Evolutionary conservation across 1,140 invertebrate genomes (phyloP).

Genomic region (Bactericera cockerelli): DNA sequence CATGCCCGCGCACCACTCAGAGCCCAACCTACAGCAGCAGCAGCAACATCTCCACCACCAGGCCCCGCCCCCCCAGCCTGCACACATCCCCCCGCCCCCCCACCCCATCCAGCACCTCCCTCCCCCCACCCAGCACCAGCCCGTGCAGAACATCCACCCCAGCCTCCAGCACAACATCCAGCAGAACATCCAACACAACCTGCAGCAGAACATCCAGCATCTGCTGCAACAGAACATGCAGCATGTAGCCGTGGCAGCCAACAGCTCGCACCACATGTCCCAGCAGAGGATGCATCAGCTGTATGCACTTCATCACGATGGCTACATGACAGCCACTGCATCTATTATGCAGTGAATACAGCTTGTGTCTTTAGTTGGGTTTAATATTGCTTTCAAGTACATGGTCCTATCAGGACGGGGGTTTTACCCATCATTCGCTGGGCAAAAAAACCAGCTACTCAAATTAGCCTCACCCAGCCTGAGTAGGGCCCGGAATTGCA

Average conservation of each 20-base stretch:
- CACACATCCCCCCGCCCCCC: not conserved
- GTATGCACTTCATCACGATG: conserved; percentile 7
- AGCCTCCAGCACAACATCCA: not conserved
- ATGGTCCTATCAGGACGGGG: too few species aligned
- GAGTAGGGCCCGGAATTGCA: too few species aligned
- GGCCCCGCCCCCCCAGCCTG: not conserved
- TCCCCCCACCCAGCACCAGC: not conserved
- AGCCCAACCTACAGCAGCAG: not conserved
- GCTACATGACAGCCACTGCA: conserved; percentile 1
- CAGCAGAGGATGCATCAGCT: conserved; percentile 7
- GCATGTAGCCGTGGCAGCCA: not conserved
- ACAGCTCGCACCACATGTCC: not conserved
- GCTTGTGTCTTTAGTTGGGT: too few species aligned
- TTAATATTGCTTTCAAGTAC: too few species aligned
- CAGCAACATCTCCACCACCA: not conserved
- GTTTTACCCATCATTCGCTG: too few species aligned
- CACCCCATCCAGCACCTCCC: not conserved
- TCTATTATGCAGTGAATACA: not conserved
- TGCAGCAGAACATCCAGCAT: not conserved
- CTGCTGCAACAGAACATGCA: not conserved
- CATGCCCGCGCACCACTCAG: not conserved
- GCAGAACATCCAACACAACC: not conserved
- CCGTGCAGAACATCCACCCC: not conserved
- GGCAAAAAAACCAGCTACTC: too few species aligned
- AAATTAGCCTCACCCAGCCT: too few species aligned